A percentile compares a stretch with the other conserved stretches of the same genome.
Evolutionary conservation across 53 echinoderm and acorn worm species (phyloP).

Genomic region (Patiria pectinifera): DNA sequence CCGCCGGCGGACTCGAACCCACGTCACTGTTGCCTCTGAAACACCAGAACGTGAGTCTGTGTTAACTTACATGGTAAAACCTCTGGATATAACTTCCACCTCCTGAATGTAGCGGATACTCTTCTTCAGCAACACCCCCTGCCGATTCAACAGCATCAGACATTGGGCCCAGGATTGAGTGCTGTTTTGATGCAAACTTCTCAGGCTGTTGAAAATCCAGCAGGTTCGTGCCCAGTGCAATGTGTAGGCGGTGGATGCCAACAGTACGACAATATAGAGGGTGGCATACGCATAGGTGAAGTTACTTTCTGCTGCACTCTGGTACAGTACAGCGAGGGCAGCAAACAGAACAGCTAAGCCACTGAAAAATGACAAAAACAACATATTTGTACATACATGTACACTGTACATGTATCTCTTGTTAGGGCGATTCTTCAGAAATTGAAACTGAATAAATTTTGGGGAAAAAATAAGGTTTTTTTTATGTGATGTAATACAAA

Average conservation of each 20-base stretch:
- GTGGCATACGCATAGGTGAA: neutral
- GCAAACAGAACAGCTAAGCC: conserved; percentile 25
- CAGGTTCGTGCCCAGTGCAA: conserved; percentile 25
- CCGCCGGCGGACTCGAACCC: too few species aligned
- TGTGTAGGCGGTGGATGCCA: neutral
- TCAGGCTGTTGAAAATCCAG: conserved; percentile 40
- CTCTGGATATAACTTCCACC: conserved; percentile 85
- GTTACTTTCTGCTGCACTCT: neutral
- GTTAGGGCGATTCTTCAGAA: too few species aligned
- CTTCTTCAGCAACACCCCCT: conserved; percentile 62
- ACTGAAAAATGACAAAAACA: neutral
- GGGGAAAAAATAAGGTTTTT: too few species aligned
- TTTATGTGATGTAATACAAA: too few species aligned
- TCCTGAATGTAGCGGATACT: conserved; percentile 80
- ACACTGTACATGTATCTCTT: too few species aligned
- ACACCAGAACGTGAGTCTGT: too few species aligned
- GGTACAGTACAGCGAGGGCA: neutral
- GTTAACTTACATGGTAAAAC: conserved; percentile 85
- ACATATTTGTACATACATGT: neutral
- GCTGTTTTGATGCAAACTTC: conserved; percentile 33
- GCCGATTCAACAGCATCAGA: conserved; percentile 46
- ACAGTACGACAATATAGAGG: neutral
- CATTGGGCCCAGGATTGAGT: conserved; percentile 3
- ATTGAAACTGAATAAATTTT: too few species aligned
- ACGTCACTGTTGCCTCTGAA: too few species aligned